Evolutionary conservation across 2,113 vertebrate species (phyloP).

Genomic region (Podarcis raffonei): DNA sequence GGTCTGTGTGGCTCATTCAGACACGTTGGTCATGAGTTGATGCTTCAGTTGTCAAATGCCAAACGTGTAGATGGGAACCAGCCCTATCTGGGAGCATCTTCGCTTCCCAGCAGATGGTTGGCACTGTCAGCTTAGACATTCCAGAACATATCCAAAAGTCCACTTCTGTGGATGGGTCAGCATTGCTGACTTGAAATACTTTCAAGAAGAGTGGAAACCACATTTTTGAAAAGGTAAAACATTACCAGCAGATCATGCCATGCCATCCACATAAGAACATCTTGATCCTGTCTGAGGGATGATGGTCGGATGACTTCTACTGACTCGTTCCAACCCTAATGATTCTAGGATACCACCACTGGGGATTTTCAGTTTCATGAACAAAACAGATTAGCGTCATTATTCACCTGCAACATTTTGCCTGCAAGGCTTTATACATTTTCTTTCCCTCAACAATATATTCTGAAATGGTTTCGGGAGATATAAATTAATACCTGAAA

Average conservation of each 20-base stretch:
- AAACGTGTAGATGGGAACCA: too few relatives aligned
- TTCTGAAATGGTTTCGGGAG: not conserved
- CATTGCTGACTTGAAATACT: not conserved
- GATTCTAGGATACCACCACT: not conserved
- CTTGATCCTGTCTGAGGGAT: not conserved
- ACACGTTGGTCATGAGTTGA: too few relatives aligned
- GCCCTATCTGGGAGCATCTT: too few relatives aligned
- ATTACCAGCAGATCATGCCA: not conserved
- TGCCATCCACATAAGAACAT: not conserved
- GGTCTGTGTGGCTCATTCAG: too few relatives aligned
- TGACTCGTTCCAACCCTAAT: not conserved
- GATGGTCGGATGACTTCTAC: not conserved
- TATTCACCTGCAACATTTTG: not conserved
- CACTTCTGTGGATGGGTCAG: not conserved
- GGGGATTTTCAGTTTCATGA: not conserved
- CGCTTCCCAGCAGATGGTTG: too few relatives aligned
- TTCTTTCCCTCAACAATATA: not conserved
- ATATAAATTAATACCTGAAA: slow-evolving; percentile 5
- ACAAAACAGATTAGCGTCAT: not conserved
- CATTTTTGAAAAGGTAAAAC: not conserved
- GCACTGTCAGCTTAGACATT: too few relatives aligned
- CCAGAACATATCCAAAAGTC: not conserved
- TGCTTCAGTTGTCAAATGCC: too few relatives aligned
- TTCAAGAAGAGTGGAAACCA: not conserved
- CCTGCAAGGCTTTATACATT: not conserved